A percentile compares a stretch with the other conserved stretches of the same genome.
Evolutionary conservation across 2,113 vertebrate species (phyloP).

Genomic region (Stigmatopora argus): DNA sequence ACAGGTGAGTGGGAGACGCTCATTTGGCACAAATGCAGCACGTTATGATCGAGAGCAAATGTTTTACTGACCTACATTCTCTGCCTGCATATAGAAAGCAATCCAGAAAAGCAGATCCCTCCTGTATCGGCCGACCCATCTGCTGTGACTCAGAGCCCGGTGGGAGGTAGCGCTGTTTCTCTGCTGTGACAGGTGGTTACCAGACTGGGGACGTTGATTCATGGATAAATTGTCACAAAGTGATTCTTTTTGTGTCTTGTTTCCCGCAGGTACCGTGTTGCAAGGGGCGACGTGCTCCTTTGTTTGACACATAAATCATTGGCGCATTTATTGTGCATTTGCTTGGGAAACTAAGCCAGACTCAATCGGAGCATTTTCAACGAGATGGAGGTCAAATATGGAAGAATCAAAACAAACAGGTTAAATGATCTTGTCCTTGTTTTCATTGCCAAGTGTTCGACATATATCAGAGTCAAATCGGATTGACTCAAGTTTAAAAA

Average conservation of each 20-base stretch:
- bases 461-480: no score
- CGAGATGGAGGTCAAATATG: constrained; percentile 11
- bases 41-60: constrained; percentile 54
- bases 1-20: constrained; percentile 43
- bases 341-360: constrained; percentile 23
- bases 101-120: constrained; percentile 52
- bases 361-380: constrained; percentile 10
- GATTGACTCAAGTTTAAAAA: no score
- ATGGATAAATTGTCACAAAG: constrained; percentile 37
- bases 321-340: constrained; percentile 30
- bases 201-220: constrained; percentile 26
- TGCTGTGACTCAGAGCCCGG: constrained; percentile 36
- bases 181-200: constrained; percentile 41
- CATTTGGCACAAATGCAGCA: constrained; percentile 44
- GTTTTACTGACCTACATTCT: constrained; percentile 62
- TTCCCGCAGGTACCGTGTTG: constrained; percentile 25
- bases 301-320: constrained; percentile 35
- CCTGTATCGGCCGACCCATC: constrained; percentile 52
- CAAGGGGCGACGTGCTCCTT: neutral
- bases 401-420: constrained; percentile 16
- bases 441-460: no score
- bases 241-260: constrained; percentile 22
- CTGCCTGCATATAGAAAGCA: constrained; percentile 48
- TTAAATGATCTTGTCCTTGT: constrained; percentile 9
- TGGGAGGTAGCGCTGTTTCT: constrained; percentile 44